phyloP scores from a whole-genome alignment of 30 jellyfish, hydroid and myxozoan species.

The Catostylus mosaicus region DNA sequence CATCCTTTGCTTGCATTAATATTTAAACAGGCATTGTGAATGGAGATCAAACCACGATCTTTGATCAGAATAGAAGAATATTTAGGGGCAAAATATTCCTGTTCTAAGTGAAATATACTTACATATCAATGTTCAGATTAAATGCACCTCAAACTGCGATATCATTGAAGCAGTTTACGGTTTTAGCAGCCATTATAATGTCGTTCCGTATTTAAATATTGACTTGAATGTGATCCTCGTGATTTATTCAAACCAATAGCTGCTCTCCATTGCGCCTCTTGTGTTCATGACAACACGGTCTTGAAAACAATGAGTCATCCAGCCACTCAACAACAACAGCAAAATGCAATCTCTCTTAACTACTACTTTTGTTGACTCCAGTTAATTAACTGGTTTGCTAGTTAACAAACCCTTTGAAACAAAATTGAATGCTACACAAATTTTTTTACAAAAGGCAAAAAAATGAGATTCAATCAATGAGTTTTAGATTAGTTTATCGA shows the following conservation, averaged over 20 bases:
- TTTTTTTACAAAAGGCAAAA: no score
- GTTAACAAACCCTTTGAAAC: no score
- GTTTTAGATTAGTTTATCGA: no score
- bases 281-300: slow-evolving; percentile 21
- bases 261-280: not conserved
- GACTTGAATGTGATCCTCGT: slow-evolving; percentile 4
- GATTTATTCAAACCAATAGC: slow-evolving; percentile 13
- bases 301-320: slow-evolving; percentile 34
- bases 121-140: not conserved
- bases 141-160: not conserved
- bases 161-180: not conserved
- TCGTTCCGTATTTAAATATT: slow-evolving; percentile 28
- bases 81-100: not conserved
- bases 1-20: slow-evolving; percentile 3
- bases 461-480: no score
- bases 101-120: not conserved
- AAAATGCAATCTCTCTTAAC: not conserved
- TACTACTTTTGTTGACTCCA: no score
- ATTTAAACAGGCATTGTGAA: not conserved
- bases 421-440: no score
- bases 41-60: not conserved
- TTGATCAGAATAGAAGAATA: not conserved
- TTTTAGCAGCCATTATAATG: slow-evolving; percentile 21
- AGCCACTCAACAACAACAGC: not conserved
- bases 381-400: no score